Evolutionary conservation across 2,888 invertebrate genomes (phyloP).

Genomic region (Perizoma flavofasciatum): DNA sequence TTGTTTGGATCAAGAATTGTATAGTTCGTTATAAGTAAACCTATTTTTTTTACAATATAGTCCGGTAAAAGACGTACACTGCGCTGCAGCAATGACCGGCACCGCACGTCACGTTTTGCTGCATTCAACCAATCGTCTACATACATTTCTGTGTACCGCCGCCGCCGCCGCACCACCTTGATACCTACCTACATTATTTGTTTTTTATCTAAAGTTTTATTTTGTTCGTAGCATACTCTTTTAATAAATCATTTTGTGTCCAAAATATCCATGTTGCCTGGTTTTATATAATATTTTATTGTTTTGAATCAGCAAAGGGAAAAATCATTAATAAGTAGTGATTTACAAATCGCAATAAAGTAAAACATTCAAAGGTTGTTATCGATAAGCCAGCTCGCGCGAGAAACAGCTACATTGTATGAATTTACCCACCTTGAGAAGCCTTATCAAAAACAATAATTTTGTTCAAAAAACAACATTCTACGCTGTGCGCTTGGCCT

Average conservation of each 20-base stretch:
- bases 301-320: too few relatives aligned
- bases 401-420: slow-evolving; percentile 37
- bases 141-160: too few relatives aligned
- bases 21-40: too few relatives aligned
- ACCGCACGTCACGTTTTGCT: neutral
- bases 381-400: slow-evolving; percentile 49
- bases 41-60: too few relatives aligned
- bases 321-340: neutral
- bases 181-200: too few relatives aligned
- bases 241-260: too few relatives aligned
- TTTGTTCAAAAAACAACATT: slow-evolving; percentile 60
- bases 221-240: too few relatives aligned
- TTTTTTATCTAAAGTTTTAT: too few relatives aligned
- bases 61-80: neutral
- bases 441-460: slow-evolving; percentile 68
- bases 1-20: too few relatives aligned
- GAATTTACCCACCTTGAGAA: slow-evolving; percentile 31
- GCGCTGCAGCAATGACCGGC: neutral
- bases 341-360: slow-evolving; percentile 11
- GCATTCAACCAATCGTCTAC: neutral
- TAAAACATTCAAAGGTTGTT: slow-evolving; percentile 45
- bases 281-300: too few relatives aligned
- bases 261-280: too few relatives aligned
- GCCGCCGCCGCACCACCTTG: too few relatives aligned
- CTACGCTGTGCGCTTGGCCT: slow-evolving; percentile 54